These are phyloP conservation scores for Zhuqinia jingwanae DNA, from an alignment of 2,888 invertebrate species.

Conservation along the genomic window DNA sequence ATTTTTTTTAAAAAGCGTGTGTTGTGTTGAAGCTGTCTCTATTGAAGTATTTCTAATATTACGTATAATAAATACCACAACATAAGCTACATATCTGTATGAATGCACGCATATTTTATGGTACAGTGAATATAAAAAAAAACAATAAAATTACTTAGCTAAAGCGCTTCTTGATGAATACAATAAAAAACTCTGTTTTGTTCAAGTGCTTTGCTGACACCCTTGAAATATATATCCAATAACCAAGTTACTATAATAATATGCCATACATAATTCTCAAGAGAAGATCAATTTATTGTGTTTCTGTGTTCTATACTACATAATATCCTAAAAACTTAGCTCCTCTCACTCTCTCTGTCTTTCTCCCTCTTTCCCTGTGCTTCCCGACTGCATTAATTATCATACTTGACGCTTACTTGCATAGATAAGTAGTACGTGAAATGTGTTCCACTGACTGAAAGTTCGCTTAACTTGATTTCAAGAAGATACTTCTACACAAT, in stretches of 20 bases:
- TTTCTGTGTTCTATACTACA: too few relatives aligned
- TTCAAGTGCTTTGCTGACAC: constrained; percentile 24
- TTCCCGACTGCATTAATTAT: constrained; percentile 68
- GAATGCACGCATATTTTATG: too few relatives aligned
- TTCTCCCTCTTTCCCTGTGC: constrained; percentile 3
- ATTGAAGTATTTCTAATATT: background rate
- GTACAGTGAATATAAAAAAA: too few relatives aligned
- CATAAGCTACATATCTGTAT: too few relatives aligned
- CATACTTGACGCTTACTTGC: constrained; percentile 68
- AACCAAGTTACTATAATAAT: too few relatives aligned
- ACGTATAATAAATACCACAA: too few relatives aligned
- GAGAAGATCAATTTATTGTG: constrained; percentile 60
- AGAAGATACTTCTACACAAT: background rate
- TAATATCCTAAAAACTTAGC: too few relatives aligned
- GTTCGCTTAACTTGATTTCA: constrained; percentile 37
- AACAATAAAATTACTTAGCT: constrained; percentile 6
- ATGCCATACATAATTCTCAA: constrained; percentile 10
- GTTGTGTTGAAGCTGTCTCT: constrained; percentile 18
- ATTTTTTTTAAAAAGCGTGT: constrained; percentile 55
- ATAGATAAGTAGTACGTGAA: constrained; percentile 68
- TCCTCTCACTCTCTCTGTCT: constrained; percentile 24
- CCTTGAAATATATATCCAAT: background rate
- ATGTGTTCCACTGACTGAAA: constrained; percentile 58
- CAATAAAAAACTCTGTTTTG: constrained; percentile 28
- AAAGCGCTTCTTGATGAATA: constrained; percentile 10